These are phyloP conservation scores for Neoseiulus cucumeris DNA, from an alignment of 1,140 invertebrate species.

Conservation along the genomic window DNA sequence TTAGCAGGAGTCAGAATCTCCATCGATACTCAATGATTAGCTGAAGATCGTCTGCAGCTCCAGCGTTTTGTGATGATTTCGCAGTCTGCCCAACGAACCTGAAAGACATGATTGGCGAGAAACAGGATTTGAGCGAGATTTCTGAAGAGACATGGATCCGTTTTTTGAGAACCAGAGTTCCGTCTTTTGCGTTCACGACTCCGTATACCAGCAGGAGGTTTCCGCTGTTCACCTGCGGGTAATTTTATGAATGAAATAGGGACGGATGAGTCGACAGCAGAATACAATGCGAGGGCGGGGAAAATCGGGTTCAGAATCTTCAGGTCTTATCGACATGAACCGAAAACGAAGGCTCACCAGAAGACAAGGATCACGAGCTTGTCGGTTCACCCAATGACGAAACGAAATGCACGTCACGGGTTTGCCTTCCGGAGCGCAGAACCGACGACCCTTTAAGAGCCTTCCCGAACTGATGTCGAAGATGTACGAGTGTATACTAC, in stretches of 20 bases:
- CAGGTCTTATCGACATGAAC: no score
- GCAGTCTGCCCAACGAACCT: conserved; percentile 25
- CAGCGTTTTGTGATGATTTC: no score
- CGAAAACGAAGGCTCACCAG: no score
- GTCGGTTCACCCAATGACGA: conserved; percentile 56
- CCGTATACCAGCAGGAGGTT: conserved; percentile 27
- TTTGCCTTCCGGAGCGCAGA: conserved; percentile 12
- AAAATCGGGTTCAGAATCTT: no score
- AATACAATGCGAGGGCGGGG: no score
- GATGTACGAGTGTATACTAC: conserved; percentile 44
- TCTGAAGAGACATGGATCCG: conserved; percentile 36
- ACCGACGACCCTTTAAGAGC: conserved; percentile 44
- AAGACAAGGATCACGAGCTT: conserved; percentile 49
- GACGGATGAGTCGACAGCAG: no score
- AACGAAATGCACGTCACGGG: conserved; percentile 52
- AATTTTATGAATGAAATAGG: background rate
- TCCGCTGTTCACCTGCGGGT: conserved; percentile 20
- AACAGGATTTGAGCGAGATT: conserved; percentile 43
- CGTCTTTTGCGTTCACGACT: conserved; percentile 39
- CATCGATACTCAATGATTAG: no score
- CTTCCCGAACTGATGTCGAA: conserved; percentile 48
- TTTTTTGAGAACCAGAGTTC: conserved; percentile 39
- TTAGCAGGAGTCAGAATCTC: no score
- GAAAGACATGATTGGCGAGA: conserved; percentile 66
- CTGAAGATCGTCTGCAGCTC: no score